A percentile compares a stretch with the other conserved stretches of the same genome.
Conservation (phyloP, 1,140 invertebrate genomes). For the Sycophaga agraensis region DNA sequence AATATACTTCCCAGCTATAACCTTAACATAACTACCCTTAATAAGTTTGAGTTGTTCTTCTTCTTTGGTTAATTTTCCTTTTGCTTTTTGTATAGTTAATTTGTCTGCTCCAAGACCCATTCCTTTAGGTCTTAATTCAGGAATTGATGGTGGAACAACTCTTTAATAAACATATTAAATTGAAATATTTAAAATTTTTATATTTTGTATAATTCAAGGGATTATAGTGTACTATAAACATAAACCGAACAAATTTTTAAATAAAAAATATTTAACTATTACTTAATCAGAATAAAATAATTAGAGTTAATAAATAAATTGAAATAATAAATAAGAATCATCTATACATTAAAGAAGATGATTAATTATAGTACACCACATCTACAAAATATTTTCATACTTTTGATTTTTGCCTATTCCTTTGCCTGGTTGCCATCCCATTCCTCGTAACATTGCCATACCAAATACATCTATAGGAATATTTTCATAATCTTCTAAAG, state of each 20-base stretch:
- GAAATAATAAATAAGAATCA: too few relatives aligned
- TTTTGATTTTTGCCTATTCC: constrained; percentile 68
- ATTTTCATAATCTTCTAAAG: constrained; percentile 85
- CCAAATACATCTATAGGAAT: constrained; percentile 88
- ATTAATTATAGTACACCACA: neutral
- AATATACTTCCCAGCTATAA: constrained; percentile 71
- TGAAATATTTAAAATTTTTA: too few relatives aligned
- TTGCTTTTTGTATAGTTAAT: constrained; percentile 59
- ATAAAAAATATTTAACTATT: neutral
- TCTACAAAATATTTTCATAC: constrained; percentile 43
- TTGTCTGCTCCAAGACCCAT: constrained; percentile 88
- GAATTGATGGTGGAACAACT: constrained; percentile 58
- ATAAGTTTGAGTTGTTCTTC: constrained; percentile 66
- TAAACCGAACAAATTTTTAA: neutral
- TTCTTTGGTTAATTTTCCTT: constrained; percentile 55
- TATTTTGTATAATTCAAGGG: neutral
- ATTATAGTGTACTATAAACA: neutral
- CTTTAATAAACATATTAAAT: constrained; percentile 43
- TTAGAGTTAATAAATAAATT: neutral
- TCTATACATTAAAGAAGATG: neutral
- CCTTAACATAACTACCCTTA: constrained; percentile 71
- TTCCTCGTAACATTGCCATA: constrained; percentile 87
- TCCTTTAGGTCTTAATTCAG: constrained; percentile 79
- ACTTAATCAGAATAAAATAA: neutral
- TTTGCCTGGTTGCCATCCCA: constrained; percentile 86